Base-by-base conservation (phyloP, 2,888 invertebrate species). In the Philonicus albiceps region DNA sequence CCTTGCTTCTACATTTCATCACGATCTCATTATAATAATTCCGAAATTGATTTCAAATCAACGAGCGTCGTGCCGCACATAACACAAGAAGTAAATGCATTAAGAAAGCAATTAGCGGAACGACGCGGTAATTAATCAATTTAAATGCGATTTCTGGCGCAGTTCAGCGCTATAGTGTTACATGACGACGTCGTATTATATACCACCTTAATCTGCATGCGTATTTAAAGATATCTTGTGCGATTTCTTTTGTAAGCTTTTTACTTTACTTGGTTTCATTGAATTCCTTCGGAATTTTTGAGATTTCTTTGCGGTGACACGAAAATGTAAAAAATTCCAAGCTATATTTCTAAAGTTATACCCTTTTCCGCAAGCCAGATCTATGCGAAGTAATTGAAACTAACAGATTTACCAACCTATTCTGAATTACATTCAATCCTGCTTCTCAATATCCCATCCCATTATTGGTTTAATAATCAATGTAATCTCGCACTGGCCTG, bases 91-190 rank as follows among this genome's bases (percentile, higher is more conserved):
- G 53, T 19, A 53, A n/a, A 53, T 19, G 8, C 37, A 84, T 37
- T 40, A 22, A 40, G 84, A 53, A 19, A 86, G 76, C 86, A 86
- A 87, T 87, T 86, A 88, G 87, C 75, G 86, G 81, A 87, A 31
- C 55, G 55, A 64, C 74, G 43, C 72, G 37, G 76, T 86, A 73
- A 87, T 86, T 86, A 87, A 86, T 87, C 86, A 87, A 87, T 83
- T 86, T 87, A 74, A 86, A 87, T 86, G 86, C 78, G 37, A 43
- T 55, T 31, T 49, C 49, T 43, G 83, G 76, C 40, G 43, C 73
- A 87, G 81, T 81, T 87, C 37, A 19, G 43, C 40, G 8, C n/a
- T 22, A 73, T 84, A 40, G 3, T 73, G 30, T 72, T 34, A 43
- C 49, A n/a, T 49, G 19, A 49, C 30, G 40, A 84, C 72, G 22